Evolutionary conservation across 2,888 invertebrate genomes (phyloP).

Genomic region (Sacculina carcini): DNA sequence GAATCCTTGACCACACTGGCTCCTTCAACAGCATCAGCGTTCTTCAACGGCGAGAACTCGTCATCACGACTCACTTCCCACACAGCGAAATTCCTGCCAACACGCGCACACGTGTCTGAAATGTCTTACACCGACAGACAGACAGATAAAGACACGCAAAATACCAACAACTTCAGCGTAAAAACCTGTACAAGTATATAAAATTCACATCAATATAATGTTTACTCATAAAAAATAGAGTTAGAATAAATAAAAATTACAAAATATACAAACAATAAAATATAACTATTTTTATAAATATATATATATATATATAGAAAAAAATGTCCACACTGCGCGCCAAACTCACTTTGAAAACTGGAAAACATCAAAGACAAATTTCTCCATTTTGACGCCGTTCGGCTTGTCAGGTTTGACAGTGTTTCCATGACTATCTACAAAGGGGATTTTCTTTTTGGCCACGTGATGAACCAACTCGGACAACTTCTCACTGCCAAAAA

Average conservation of each 20-base stretch:
- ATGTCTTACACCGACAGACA: not conserved
- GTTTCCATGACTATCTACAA: constrained; percentile 40
- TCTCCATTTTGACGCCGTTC: constrained; percentile 96
- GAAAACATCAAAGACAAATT: constrained; percentile 97
- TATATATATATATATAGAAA: not conserved
- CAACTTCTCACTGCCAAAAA: constrained; percentile 30
- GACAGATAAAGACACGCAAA: not conserved
- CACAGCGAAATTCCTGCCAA: constrained; percentile 43
- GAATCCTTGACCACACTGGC: too few species aligned
- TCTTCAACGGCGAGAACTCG: constrained; percentile 93
- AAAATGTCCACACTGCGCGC: not conserved
- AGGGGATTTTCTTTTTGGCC: constrained; percentile 91
- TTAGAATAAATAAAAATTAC: not conserved
- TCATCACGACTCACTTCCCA: constrained; percentile 73
- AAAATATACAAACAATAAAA: not conserved
- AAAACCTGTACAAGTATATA: not conserved
- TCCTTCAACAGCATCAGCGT: constrained; percentile 54
- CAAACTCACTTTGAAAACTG: constrained; percentile 45
- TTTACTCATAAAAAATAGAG: not conserved
- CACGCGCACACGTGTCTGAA: not conserved
- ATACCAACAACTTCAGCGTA: not conserved
- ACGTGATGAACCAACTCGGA: constrained; percentile 60
- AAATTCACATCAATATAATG: not conserved
- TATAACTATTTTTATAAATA: not conserved
- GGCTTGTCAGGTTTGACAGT: constrained; percentile 46